These are phyloP conservation scores for Papilio glaucus DNA, from an alignment of 1,140 invertebrate species.

Conservation along the genomic window DNA sequence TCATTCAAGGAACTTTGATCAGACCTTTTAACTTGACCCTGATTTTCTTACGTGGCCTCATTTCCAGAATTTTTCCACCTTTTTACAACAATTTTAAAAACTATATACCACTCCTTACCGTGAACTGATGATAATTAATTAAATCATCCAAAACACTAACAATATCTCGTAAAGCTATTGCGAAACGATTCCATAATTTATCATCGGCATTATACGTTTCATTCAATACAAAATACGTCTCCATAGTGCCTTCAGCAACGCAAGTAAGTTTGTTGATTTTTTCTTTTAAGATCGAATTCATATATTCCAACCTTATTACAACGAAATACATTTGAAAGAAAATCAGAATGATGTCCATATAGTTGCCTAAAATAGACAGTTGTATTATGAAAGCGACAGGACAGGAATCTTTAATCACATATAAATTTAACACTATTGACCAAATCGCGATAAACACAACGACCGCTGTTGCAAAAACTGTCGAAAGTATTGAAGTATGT, in stretches of 20 bases:
- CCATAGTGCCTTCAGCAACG: neutral
- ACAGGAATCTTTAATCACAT: slow-evolving; percentile 38
- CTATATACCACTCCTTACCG: slow-evolving; percentile 43
- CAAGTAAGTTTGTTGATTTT: slow-evolving; percentile 11
- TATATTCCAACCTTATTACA: slow-evolving; percentile 43
- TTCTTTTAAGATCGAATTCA: slow-evolving; percentile 43
- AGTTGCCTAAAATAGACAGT: slow-evolving; percentile 31
- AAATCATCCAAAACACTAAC: slow-evolving; percentile 45
- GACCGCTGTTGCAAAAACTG: neutral
- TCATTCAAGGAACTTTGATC: no score
- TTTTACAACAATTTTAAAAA: no score
- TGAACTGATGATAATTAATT: slow-evolving; percentile 49
- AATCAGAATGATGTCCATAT: slow-evolving; percentile 43
- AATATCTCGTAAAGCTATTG: slow-evolving; percentile 41
- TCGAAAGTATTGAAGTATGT: slow-evolving; percentile 5
- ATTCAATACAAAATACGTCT: slow-evolving; percentile 3
- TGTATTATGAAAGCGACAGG: slow-evolving; percentile 16
- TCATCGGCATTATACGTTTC: neutral
- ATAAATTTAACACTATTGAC: slow-evolving; percentile 36
- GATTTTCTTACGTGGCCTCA: no score
- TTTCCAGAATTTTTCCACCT: no score
- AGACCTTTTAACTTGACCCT: no score
- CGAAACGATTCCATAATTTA: slow-evolving; percentile 36
- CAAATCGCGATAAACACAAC: slow-evolving; percentile 24
- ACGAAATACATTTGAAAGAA: slow-evolving; percentile 46